Evolutionary conservation across 2,113 vertebrate species (phyloP).

Genomic region (Heptranchias perlo): DNA sequence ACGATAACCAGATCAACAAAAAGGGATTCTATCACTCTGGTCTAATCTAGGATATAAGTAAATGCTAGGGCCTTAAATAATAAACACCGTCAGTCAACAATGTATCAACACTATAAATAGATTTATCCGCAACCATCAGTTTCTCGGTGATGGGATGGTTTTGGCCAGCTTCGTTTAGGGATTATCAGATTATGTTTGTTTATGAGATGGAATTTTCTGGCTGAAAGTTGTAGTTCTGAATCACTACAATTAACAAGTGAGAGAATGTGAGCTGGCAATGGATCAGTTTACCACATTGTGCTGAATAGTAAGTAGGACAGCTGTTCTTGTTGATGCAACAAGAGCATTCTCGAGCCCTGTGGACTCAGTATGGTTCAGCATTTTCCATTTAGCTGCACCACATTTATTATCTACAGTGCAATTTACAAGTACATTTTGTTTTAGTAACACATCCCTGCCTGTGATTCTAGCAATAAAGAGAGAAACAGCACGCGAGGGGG

Average conservation of each 20-base stretch:
- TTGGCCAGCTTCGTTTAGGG: background rate
- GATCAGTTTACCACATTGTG: background rate
- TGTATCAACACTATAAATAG: slow-evolving; percentile 12
- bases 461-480: background rate
- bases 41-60: background rate
- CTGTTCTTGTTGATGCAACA: background rate
- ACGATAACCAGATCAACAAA: background rate
- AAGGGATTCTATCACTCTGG: background rate
- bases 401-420: background rate
- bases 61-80: background rate
- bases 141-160: background rate
- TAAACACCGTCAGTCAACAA: background rate
- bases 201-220: slow-evolving; percentile 9
- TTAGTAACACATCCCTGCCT: background rate
- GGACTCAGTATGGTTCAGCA: background rate
- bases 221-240: background rate
- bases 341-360: background rate
- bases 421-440: background rate
- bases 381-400: background rate
- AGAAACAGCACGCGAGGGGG: background rate
- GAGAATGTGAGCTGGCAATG: background rate
- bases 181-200: slow-evolving; percentile 32
- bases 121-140: background rate
- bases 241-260: background rate
- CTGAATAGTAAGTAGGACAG: slow-evolving; percentile 4